Base-by-base conservation (phyloP, 2,797 vertebrate species). In the Enteromius afrohamiltoni region DNA sequence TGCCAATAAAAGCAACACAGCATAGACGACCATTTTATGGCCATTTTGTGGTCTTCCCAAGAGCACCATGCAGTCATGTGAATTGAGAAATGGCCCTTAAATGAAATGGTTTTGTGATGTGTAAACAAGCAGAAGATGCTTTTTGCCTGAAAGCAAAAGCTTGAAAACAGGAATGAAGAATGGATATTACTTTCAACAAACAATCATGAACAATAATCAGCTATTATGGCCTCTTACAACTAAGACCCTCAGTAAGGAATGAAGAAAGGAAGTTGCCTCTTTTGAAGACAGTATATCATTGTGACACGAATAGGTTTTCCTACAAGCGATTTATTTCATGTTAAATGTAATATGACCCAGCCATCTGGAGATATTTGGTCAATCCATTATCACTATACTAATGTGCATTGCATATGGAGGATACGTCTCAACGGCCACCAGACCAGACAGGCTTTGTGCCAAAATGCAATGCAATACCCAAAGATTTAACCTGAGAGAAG, bases 1-100 rank as follows among this genome's bases (percentile, higher is more conserved):
- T 86, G 84, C 83, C 26, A 75, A 73, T 68, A 83, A 86, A 88
- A 90, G 86, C 85, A 65, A 51, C 74, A 83, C 47, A 68, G 67
- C 31, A 69, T 49, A 64, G 40, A 60, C 26, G 5, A 64, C 31
- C 31, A 7, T 78, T 78, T 78, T 78, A 86, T 70, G 60, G 68
- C 7, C 53, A 58, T 71, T 79, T 53, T 67, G 81, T 71, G 75
- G 42, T 5, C 58, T 62, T 73, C 82, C 69, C 14, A 84, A 81
- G 51, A 83, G 85, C 70, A 77, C 65, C 45, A 58, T 37, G 21
- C 82, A 79, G 74, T 89, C 82, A 88, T 86, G 83, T 87, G 85
- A 49, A 65, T 26, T 74, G 86, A 75, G 55, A 68, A 86, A 88
- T 49, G 83, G 64, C 70, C 26, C 60, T 17, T 16, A 29, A 23